Evolutionary conservation across 2,888 invertebrate genomes (phyloP).

Genomic region (Lutraria lutraria): DNA sequence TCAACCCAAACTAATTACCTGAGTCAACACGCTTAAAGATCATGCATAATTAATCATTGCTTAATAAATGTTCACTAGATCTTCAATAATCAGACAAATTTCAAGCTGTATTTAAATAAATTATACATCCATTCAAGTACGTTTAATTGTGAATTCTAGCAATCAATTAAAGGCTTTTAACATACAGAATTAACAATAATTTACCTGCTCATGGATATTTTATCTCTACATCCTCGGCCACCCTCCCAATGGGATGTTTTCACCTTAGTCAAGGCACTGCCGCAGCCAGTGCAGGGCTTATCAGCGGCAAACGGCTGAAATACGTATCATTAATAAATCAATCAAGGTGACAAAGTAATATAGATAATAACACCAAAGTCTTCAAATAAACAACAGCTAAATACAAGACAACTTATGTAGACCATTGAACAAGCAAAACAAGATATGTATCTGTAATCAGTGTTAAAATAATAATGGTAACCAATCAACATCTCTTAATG

Average conservation of each 20-base stretch:
- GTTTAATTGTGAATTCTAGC: not conserved
- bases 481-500: too few species aligned
- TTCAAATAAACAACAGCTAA: too few species aligned
- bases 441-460: too few species aligned
- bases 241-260: conserved; percentile 87
- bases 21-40: not conserved
- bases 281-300: conserved; percentile 84
- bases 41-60: not conserved
- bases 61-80: not conserved
- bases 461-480: too few species aligned
- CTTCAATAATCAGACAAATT: not conserved
- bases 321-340: not conserved
- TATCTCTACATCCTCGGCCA: conserved; percentile 87
- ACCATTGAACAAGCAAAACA: too few species aligned
- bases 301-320: conserved; percentile 84
- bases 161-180: not conserved
- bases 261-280: conserved; percentile 82
- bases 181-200: not conserved
- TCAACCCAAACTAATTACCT: too few species aligned
- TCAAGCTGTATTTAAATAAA: not conserved
- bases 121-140: not conserved
- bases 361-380: not conserved
- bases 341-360: not conserved
- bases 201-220: conserved; percentile 86
- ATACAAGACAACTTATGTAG: too few species aligned